Base-by-base conservation (phyloP, 37 sponge, comb jelly and placozoan genomes). In the Amphimedon queenslandica region DNA sequence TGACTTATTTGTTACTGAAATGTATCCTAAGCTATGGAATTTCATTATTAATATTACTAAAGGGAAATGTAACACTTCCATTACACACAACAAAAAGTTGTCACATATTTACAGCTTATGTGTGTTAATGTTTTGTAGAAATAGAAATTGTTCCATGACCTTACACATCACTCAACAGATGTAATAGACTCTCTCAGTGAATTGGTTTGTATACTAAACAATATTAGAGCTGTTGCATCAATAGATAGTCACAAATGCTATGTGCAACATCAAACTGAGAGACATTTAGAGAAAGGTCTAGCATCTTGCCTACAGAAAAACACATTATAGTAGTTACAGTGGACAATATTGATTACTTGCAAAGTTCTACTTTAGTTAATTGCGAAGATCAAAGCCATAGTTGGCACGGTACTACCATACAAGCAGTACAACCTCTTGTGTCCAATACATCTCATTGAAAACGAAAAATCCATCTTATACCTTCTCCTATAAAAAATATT, bases 271-370 rank as follows among this genome's bases (percentile, higher is more conserved):
- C 29, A 60, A 56, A 41, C 57, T 34, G 58, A 72, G 37, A 32
- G 36, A 30, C 30, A 24, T 18, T 10, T 3, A 13, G 30, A 63
- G 43, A 20, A 75, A n/a, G 75, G 63, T 39, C 27, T 51, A 63
- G 3, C 61, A 51, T 24, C 24, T 75, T 63, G 64, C 8, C 38
- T 39, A 61, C 40, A 39, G 4, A 20, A 6, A 3, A 34, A 75
- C 5, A 25, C 29, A 8, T 63, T 29, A 63, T 25, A 11, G 30
- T 75, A 42, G 64, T 38, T 4, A 61, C 75, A 63, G 30, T 42
- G 29, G 75, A 75, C 30, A 75, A 75, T 61, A 41, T 75, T n/a
- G 65, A 75, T 25, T 75, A 27, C 31, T 4, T 63, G 6, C 75
- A 75, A 6, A 75, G 75, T 30, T 63, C 36, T 63, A 25, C 75